A percentile compares a stretch with the other conserved stretches of the same genome.
phyloP scores from a whole-genome alignment of 2,888 invertebrate species.

The Clusia tigrina region DNA sequence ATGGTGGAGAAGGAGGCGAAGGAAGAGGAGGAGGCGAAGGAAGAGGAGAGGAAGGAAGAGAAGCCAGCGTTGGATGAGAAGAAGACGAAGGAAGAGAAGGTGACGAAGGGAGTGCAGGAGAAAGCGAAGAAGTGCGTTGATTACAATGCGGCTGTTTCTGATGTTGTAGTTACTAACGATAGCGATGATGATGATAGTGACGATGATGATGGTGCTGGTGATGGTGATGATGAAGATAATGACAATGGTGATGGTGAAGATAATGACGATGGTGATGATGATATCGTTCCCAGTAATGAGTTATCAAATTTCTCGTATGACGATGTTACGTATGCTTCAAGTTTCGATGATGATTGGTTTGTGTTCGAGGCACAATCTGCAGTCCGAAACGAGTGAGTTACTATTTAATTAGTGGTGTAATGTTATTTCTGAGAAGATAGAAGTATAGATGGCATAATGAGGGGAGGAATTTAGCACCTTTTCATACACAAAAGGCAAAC shows the following conservation, averaged over 20 bases:
- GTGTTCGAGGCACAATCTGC: constrained; percentile 39
- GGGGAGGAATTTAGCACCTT: too few relatives aligned
- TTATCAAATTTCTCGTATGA: constrained; percentile 19
- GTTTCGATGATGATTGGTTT: constrained; percentile 50
- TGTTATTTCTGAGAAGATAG: too few relatives aligned
- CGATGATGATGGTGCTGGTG: constrained; percentile 13
- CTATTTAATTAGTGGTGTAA: background rate
- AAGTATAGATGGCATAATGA: too few relatives aligned
- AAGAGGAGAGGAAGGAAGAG: too few relatives aligned
- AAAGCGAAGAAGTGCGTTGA: background rate
- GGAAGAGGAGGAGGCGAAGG: too few relatives aligned
- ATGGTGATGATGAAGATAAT: constrained; percentile 4
- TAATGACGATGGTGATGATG: constrained; percentile 23
- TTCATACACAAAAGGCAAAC: too few relatives aligned
- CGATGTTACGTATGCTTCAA: constrained; percentile 42
- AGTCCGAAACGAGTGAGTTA: constrained; percentile 59
- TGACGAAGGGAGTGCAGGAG: constrained; percentile 9
- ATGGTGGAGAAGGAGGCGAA: too few relatives aligned
- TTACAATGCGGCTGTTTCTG: constrained; percentile 7
- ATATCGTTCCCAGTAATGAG: constrained; percentile 19
- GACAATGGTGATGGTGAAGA: constrained; percentile 4
- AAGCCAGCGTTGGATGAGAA: too few relatives aligned
- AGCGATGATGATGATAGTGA: constrained; percentile 13
- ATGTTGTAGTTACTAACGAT: background rate
- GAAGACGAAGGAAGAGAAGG: constrained; percentile 21